These are phyloP conservation scores for Acrossocheilus fasciatus DNA, from an alignment of 2,797 vertebrate genomes.

Conservation along the genomic window DNA sequence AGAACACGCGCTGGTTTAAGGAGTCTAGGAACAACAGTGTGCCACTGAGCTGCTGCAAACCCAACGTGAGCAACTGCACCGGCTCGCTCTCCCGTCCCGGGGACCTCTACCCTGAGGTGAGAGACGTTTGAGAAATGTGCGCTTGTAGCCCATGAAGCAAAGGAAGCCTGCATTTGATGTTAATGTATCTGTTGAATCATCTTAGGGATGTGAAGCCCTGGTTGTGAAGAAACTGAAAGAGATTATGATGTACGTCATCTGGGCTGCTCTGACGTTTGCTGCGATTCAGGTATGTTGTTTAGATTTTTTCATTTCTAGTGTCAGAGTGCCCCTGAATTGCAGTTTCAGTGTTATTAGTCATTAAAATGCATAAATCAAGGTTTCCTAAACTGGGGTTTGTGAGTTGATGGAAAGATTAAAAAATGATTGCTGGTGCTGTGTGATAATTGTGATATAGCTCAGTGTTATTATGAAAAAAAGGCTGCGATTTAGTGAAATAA, in stretches of 20 bases:
- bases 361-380: neutral
- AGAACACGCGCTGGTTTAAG: slow-evolving; percentile 92
- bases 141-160: neutral
- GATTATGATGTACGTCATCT: slow-evolving; percentile 99
- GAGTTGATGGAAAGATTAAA: neutral
- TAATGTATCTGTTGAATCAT: slow-evolving; percentile 58
- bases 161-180: neutral
- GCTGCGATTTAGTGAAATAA: neutral
- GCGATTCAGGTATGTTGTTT: slow-evolving; percentile 86
- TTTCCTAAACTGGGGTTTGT: neutral
- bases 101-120: slow-evolving; percentile 95
- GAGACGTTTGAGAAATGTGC: slow-evolving; percentile 3
- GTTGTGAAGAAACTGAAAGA: slow-evolving; percentile 96
- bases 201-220: slow-evolving; percentile 91
- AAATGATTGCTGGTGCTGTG: neutral
- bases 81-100: slow-evolving; percentile 86
- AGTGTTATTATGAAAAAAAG: neutral
- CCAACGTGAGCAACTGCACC: slow-evolving; percentile 87
- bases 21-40: slow-evolving; percentile 96
- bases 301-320: neutral
- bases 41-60: slow-evolving; percentile 94
- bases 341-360: neutral
- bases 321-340: neutral
- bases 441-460: neutral
- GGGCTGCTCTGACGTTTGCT: slow-evolving; percentile 92